phyloP scores from a whole-genome alignment of 2,113 vertebrate genomes.

The Antechinus stuartii region DNA sequence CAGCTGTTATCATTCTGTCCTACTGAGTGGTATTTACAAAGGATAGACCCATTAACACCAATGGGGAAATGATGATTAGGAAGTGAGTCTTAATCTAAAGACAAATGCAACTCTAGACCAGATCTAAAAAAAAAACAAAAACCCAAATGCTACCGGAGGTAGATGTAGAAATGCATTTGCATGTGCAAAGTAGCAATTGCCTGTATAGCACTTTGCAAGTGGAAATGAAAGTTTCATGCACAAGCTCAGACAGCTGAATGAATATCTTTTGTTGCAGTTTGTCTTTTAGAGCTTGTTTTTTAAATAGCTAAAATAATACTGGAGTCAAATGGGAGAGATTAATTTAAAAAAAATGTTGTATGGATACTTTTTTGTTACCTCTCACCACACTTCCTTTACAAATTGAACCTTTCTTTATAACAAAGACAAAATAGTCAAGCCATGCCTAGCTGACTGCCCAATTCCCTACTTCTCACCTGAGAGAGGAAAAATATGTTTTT shows the following conservation, averaged over 20 bases:
- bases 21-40: conserved; percentile 57
- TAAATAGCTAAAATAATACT: not conserved
- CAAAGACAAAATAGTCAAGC: not conserved
- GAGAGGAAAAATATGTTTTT: not conserved
- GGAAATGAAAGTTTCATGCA: conserved; percentile 58
- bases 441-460: not conserved
- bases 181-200: conserved; percentile 48
- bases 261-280: conserved; percentile 60
- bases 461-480: not conserved
- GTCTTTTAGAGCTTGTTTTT: not conserved
- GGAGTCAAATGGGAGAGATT: not conserved
- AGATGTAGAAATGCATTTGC: conserved; percentile 54
- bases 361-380: not conserved
- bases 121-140: conserved; percentile 13
- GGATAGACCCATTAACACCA: conserved; percentile 78
- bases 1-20: conserved; percentile 56
- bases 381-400: not conserved
- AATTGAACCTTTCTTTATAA: not conserved
- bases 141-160: conserved; percentile 31
- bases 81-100: conserved; percentile 68
- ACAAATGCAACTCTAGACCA: not conserved
- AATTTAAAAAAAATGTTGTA: not conserved
- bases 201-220: not conserved
- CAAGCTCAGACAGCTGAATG: conserved; percentile 36
- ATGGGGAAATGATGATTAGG: conserved; percentile 78